phyloP scores from a whole-genome alignment of 2,113 vertebrate species.

The Urocitellus parryii region DNA sequence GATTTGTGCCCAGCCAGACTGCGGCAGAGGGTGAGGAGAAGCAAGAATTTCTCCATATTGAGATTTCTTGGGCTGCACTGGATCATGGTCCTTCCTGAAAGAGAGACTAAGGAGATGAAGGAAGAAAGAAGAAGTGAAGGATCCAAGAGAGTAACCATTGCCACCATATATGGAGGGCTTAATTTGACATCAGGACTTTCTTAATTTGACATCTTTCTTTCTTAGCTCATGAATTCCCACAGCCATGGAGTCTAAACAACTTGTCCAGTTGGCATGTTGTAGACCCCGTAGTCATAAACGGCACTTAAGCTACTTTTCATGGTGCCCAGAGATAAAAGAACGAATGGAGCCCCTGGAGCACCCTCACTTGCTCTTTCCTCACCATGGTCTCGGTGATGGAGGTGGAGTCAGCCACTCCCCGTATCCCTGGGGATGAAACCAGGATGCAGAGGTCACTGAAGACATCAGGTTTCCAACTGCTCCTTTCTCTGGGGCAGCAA shows the following conservation, averaged over 20 bases:
- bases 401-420: background rate
- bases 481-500: background rate
- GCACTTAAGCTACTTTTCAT: accelerated
- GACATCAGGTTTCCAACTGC: background rate
- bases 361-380: background rate
- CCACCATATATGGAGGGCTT: background rate
- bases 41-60: background rate
- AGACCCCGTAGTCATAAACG: background rate
- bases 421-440: background rate
- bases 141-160: background rate
- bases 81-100: background rate
- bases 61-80: background rate
- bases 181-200: background rate
- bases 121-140: background rate
- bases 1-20: too few species aligned
- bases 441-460: background rate
- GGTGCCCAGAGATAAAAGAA: too few species aligned
- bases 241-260: background rate
- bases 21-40: background rate
- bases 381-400: background rate
- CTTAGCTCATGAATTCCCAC: background rate
- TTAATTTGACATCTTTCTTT: too few species aligned
- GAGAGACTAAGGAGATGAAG: background rate
- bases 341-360: accelerated
- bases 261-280: background rate